phyloP scores from a whole-genome alignment of 1,140 invertebrate species.

The Daktulosphaira vitifoliae region DNA sequence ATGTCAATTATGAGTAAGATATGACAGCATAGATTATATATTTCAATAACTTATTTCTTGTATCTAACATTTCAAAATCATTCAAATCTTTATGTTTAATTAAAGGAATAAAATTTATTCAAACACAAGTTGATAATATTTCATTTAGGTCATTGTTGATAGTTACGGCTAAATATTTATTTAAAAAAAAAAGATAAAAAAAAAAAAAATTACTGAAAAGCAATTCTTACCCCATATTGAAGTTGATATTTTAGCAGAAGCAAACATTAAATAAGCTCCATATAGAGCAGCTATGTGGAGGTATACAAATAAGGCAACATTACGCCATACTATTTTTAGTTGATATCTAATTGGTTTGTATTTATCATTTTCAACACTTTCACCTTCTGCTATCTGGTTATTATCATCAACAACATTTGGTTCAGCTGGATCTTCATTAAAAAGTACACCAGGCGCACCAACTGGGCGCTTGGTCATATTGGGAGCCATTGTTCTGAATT shows the following conservation, averaged over 20 bases:
- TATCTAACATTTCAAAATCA: too few relatives aligned
- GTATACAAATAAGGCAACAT: slow-evolving; percentile 73
- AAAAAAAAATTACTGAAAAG: not conserved
- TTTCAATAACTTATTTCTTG: too few relatives aligned
- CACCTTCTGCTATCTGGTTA: slow-evolving; percentile 44
- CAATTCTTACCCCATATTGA: slow-evolving; percentile 64
- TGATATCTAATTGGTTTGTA: slow-evolving; percentile 37
- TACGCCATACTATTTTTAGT: slow-evolving; percentile 79
- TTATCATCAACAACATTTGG: slow-evolving; percentile 29
- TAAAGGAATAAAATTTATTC: too few relatives aligned
- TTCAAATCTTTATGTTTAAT: too few relatives aligned
- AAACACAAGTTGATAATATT: too few relatives aligned
- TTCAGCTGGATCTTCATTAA: slow-evolving; percentile 49
- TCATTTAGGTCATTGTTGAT: too few relatives aligned
- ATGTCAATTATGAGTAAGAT: too few relatives aligned
- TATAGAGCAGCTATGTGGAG: slow-evolving; percentile 82
- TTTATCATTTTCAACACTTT: slow-evolving; percentile 40
- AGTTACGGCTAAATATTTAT: too few relatives aligned
- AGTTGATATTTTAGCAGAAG: slow-evolving; percentile 68
- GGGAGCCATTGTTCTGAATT: slow-evolving; percentile 48
- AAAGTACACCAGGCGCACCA: slow-evolving; percentile 48
- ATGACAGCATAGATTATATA: too few relatives aligned
- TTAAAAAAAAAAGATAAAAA: too few relatives aligned
- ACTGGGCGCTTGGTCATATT: slow-evolving; percentile 52
- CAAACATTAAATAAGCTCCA: slow-evolving; percentile 69